A percentile compares a stretch with the other conserved stretches of the same genome.
These are phyloP conservation scores for Porites divaricata DNA, from an alignment of 92 coral and sea anemone species.

Conservation along the genomic window DNA sequence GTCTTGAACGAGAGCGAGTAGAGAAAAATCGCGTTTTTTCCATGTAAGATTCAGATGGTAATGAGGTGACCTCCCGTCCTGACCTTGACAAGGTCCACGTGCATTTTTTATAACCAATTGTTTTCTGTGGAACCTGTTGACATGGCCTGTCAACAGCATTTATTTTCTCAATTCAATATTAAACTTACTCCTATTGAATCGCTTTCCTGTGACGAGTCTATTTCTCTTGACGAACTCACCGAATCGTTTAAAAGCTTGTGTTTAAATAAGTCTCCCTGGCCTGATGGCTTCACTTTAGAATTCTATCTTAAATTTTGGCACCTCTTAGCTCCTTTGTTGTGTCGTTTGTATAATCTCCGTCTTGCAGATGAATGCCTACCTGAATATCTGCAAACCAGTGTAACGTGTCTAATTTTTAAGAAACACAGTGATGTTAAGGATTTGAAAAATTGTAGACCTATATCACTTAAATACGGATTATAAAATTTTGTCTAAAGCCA, in stretches of 20 bases:
- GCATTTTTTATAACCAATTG: not conserved
- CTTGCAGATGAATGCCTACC: not conserved
- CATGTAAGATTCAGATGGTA: not conserved
- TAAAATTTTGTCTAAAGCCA: not conserved
- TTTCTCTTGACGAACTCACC: not conserved
- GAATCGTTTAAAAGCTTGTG: not conserved
- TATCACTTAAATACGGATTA: slow-evolving; percentile 2
- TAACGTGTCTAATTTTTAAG: slow-evolving; percentile 6
- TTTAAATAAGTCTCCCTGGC: not conserved
- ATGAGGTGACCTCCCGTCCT: not conserved
- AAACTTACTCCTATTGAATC: not conserved
- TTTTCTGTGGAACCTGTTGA: not conserved
- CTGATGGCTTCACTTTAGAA: slow-evolving; percentile 32
- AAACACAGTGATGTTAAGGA: not conserved
- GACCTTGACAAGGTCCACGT: slow-evolving; percentile 4
- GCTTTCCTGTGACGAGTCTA: slow-evolving; percentile 10
- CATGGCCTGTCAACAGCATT: not conserved
- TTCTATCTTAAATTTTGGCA: slow-evolving; percentile 18
- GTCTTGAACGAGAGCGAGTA: not conserved
- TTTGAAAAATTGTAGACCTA: not conserved
- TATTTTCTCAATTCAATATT: not conserved
- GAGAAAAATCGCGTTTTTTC: not conserved
- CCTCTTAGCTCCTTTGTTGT: not conserved
- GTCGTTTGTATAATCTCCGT: not conserved
- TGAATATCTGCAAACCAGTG: not conserved